These are phyloP conservation scores for Leptobrachium leishanense DNA, from an alignment of 2,113 vertebrate genomes.

Conservation along the genomic window DNA sequence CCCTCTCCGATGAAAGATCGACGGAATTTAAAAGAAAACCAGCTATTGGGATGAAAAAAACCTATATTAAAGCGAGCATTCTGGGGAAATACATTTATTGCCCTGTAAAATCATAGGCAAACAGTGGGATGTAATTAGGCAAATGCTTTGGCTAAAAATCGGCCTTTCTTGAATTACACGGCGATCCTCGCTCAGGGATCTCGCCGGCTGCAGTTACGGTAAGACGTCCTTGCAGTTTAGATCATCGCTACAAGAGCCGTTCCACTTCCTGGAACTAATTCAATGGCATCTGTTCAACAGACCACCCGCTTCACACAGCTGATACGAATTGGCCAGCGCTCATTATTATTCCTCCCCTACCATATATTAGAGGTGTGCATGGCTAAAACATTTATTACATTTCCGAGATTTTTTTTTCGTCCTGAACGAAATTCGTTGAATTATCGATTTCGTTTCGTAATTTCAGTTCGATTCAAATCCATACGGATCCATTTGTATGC, in stretches of 20 bases:
- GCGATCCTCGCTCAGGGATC: neutral
- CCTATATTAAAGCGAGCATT: neutral
- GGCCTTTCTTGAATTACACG: slow-evolving; percentile 7
- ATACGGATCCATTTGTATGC: no score
- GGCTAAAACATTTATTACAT: no score
- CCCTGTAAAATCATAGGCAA: neutral
- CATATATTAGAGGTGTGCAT: neutral
- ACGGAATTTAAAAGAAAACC: neutral
- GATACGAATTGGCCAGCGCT: slow-evolving; percentile 58
- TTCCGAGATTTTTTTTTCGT: no score
- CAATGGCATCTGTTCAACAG: slow-evolving; percentile 51
- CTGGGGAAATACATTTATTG: slow-evolving; percentile 5
- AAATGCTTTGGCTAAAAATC: neutral
- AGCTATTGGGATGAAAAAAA: neutral
- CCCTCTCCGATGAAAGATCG: no score
- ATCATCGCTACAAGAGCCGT: slow-evolving; percentile 4
- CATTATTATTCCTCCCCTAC: slow-evolving; percentile 45
- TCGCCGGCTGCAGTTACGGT: neutral
- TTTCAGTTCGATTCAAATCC: no score
- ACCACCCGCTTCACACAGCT: slow-evolving; percentile 55
- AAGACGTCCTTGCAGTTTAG: neutral
- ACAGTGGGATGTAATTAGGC: neutral
- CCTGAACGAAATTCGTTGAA: no score
- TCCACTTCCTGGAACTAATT: slow-evolving; percentile 60
- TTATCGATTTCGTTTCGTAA: no score